Evolutionary conservation across 1,140 invertebrate genomes (phyloP).

Genomic region (Drosophila albomicans): DNA sequence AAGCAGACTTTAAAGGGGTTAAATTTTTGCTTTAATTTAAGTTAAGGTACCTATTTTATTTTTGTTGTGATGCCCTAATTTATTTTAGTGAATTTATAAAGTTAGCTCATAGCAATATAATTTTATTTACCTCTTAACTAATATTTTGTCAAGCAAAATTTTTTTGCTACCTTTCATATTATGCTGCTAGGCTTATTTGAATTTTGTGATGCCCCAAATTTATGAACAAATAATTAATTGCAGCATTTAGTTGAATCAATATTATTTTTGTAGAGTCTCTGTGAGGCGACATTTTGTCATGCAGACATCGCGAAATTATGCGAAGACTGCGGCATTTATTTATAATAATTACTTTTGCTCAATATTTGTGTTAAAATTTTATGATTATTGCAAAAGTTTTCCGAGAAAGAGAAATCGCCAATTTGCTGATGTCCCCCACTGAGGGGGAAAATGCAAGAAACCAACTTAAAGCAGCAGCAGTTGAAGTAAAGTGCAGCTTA

Average conservation of each 20-base stretch:
- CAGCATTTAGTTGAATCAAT: neutral
- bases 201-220: neutral
- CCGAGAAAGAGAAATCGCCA: conserved; percentile 76
- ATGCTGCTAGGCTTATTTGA: neutral
- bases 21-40: too few relatives aligned
- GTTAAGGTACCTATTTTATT: too few relatives aligned
- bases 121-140: too few relatives aligned
- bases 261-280: neutral
- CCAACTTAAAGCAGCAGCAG: conserved; percentile 34
- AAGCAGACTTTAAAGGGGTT: too few relatives aligned
- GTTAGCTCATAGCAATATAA: too few relatives aligned
- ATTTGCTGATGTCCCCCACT: conserved; percentile 56
- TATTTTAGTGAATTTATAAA: too few relatives aligned
- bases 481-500: conserved; percentile 21
- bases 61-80: too few relatives aligned
- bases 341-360: conserved; percentile 73
- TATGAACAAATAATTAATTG: neutral
- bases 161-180: too few relatives aligned
- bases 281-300: conserved; percentile 17
- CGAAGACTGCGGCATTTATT: conserved; percentile 44
- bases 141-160: too few relatives aligned
- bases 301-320: neutral
- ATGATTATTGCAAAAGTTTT: conserved; percentile 80
- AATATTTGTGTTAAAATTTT: conserved; percentile 79
- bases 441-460: conserved; percentile 57